Evolutionary conservation across 2,888 invertebrate genomes (phyloP), one percentile per base, ranked within the genome.

Genomic region (Orthosia incerta): DNA sequence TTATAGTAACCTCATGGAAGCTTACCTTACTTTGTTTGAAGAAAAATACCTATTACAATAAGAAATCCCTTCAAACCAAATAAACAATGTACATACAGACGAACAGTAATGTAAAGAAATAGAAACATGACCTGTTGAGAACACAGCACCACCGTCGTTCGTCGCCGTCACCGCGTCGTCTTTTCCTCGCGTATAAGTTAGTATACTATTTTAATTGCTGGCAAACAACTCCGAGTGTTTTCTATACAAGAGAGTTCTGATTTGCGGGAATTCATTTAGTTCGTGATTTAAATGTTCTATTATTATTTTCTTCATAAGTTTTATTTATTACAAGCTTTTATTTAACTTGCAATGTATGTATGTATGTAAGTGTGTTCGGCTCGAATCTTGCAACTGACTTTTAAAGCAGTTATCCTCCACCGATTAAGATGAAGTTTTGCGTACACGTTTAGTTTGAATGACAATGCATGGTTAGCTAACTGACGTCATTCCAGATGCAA

Each of bases 171-270:
- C 45, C 11, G 65, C 59, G n/a, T 31, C 55, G 23, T 0, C 39
- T 26, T 39, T 39, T 39, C 39, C 9, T 39, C 39, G 39, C 39
- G 39, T 39, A 39, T 39, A 39, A 39, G 9, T 39, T 39, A 9
- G 46, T 72, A 53, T 59, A 66, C n/a, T 48, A 61, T 83, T 83
- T 76, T 76, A 80, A 80, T 84, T 80, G 75, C 66, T 72, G 75
- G 78, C 74, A 85, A 84, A 83, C 83, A 85, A 83, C 45, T 74
- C 57, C n/a, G 45, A 71, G 63, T 80, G 73, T 77, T 83, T 84
- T 76, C 71, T 67, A 70, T 51, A 15, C 59, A 62, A 61, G 23
- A 63, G 64, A 63, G 64, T 69, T 51, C 12, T 70, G 39, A 60
- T 62, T 70, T 55, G 23, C 12, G n/a, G 31, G 26, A 53, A 71